Evolutionary conservation across 2,113 vertebrate genomes (phyloP), one percentile per base, ranked within the genome.

Genomic region (Tursiops truncatus): DNA sequence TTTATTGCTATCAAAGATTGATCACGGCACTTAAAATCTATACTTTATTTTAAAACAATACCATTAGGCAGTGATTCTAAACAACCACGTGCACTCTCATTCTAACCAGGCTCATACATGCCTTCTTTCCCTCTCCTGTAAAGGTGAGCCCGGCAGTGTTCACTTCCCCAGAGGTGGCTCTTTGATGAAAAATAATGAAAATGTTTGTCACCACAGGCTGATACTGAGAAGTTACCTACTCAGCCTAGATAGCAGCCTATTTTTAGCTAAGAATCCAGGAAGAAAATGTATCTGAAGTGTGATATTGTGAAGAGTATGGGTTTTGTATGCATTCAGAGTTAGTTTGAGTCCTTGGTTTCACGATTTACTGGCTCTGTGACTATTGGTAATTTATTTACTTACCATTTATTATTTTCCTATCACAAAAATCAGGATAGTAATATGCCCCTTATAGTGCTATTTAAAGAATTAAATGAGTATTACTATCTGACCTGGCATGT

Each of bases 181-280:
- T 63, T 21, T 87, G 81, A 82, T 82, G 60, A 82, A 68, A 74
- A 93, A 70, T 93, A 82, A 63, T 56, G 63, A 90, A 87, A 86
- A n/a, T 60, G 9, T 80, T 21, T 62, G 23, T 68, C 74, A 62
- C 11, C 25, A 33, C 11, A 47, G 81, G 81, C 53, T 68, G 81
- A 91, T 70, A 33, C 28, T 63, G 38, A 70, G 67, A 18, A 53
- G n/a, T 76, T 86, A 71, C 15, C 79, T 71, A 15, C 28, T 80
- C 47, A 81, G 56, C n/a, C 31, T 28, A 36, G 33, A 62, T 1
- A 33, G 74, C 7, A 70, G 33, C 41, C 33, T 67, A 10, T 50
- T 81, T 81, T 91, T 62, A 81, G 67, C 74, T 68, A 76, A 44
- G 80, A 81, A 60, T 68, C 23, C n/a, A 68, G 36, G n/a, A 86